Percentiles rank a stretch among this genome's conserved stretches.
These are phyloP conservation scores for Tenthredo scrophulariae DNA, from an alignment of 2,888 invertebrate species.

Conservation along the genomic window DNA sequence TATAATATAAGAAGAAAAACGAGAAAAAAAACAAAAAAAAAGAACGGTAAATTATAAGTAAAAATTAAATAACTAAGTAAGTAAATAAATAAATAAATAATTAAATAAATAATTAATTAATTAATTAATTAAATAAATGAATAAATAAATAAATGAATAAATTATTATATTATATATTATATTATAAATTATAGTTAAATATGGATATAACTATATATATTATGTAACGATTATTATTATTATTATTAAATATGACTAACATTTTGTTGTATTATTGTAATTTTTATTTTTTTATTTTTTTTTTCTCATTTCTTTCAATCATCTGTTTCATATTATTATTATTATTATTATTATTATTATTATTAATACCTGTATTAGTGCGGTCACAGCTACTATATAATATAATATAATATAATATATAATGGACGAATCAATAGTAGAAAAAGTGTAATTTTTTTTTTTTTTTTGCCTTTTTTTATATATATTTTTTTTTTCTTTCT, in stretches of 20 bases:
- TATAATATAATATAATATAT: slow-evolving; percentile 47
- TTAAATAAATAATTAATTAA: slow-evolving; percentile 29
- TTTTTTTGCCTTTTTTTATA: neutral
- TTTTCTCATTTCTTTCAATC: slow-evolving; percentile 6
- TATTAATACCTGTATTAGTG: slow-evolving; percentile 26
- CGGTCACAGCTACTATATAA: slow-evolving; percentile 29
- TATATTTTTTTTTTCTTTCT: neutral
- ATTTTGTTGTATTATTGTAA: neutral
- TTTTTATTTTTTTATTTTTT: neutral
- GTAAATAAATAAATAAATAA: slow-evolving; percentile 24
- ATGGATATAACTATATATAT: slow-evolving; percentile 24
- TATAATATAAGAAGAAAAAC: slow-evolving; percentile 72
- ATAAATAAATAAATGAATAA: slow-evolving; percentile 24
- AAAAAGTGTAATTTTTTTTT: neutral
- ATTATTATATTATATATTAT: slow-evolving; percentile 47
- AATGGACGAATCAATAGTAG: slow-evolving; percentile 45
- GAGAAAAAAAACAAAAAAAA: too few relatives aligned
- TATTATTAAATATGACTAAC: slow-evolving; percentile 50
- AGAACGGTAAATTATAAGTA: slow-evolving; percentile 52
- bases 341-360: neutral
- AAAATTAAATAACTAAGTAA: slow-evolving; percentile 26
- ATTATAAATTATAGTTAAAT: slow-evolving; percentile 19
- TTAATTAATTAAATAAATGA: slow-evolving; percentile 26
- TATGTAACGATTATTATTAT: slow-evolving; percentile 33
- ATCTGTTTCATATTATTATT: slow-evolving; percentile 4